These are phyloP conservation scores for Charanyca ferruginea DNA, from an alignment of 2,888 invertebrate genomes.

Conservation along the genomic window DNA sequence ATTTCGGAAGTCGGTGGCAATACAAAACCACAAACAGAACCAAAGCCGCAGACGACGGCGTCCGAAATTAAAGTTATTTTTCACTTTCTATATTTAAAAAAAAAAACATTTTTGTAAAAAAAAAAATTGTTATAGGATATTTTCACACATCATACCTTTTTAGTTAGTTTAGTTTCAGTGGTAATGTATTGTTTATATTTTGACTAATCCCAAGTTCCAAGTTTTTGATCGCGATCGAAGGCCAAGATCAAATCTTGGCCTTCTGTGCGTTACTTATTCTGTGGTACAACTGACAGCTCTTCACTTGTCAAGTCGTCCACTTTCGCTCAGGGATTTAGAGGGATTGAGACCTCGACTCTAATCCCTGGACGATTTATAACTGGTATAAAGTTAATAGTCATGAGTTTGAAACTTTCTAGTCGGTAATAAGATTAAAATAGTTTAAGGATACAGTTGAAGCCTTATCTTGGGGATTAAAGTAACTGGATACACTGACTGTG, in stretches of 20 bases:
- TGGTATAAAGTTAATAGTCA: constrained; percentile 47
- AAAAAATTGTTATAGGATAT: too few relatives aligned
- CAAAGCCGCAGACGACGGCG: too few relatives aligned
- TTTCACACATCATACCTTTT: too few relatives aligned
- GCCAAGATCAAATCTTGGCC: too few relatives aligned
- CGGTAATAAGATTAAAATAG: constrained; percentile 41
- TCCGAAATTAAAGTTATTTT: too few relatives aligned
- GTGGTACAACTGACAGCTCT: constrained; percentile 5
- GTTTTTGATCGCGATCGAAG: not conserved
- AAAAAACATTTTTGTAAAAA: too few relatives aligned
- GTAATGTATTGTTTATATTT: not conserved
- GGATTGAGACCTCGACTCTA: constrained; percentile 54
- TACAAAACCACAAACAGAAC: too few relatives aligned
- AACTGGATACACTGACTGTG: constrained; percentile 4
- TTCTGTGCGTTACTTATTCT: not conserved
- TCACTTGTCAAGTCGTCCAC: constrained; percentile 42
- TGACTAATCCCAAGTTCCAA: not conserved
- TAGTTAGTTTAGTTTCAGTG: not conserved
- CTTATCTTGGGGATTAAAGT: constrained; percentile 24
- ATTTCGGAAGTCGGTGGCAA: too few relatives aligned
- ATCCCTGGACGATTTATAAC: constrained; percentile 61
- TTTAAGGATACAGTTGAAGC: constrained; percentile 32
- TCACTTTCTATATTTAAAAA: too few relatives aligned
- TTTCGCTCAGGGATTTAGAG: constrained; percentile 59
- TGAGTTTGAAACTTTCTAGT: constrained; percentile 48